A percentile compares a stretch with the other conserved stretches of the same genome.
Conservation (phyloP, 2,797 vertebrate species). For the Artibeus lituratus region DNA sequence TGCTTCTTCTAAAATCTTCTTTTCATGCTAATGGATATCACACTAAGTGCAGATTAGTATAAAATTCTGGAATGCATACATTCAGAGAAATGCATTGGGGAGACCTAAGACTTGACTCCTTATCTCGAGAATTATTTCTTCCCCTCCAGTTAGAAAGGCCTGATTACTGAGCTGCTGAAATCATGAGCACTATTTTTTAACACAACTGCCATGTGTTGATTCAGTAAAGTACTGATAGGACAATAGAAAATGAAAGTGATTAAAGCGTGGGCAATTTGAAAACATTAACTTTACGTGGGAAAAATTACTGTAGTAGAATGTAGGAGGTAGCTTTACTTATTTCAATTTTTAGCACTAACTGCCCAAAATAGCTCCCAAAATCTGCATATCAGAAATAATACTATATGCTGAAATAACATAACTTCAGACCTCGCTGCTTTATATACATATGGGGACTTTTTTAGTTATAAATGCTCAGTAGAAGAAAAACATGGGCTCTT, state of each 20-base stretch:
- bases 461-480: neutral
- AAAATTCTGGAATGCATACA: neutral
- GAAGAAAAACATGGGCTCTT: neutral
- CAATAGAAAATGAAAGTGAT: constrained; percentile 32
- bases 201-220: neutral
- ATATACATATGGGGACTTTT: neutral
- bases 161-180: neutral
- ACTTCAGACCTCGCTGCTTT: constrained; percentile 18
- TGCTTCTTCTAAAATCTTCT: neutral
- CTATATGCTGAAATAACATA: constrained; percentile 13
- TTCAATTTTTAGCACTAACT: constrained; percentile 40
- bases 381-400: constrained; percentile 55
- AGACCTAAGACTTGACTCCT: neutral
- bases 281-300: constrained; percentile 27
- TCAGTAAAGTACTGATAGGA: neutral
- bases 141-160: neutral
- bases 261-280: neutral
- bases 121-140: neutral
- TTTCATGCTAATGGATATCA: neutral
- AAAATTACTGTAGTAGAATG: constrained; percentile 25
- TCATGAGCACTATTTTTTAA: neutral
- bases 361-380: constrained; percentile 26
- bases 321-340: constrained; percentile 51
- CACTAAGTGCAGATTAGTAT: neutral
- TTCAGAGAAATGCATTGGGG: neutral